A percentile compares a stretch with the other conserved stretches of the same genome.
Evolutionary conservation across 2,888 invertebrate genomes (phyloP).

Genomic region (Rhabditoides inermis): DNA sequence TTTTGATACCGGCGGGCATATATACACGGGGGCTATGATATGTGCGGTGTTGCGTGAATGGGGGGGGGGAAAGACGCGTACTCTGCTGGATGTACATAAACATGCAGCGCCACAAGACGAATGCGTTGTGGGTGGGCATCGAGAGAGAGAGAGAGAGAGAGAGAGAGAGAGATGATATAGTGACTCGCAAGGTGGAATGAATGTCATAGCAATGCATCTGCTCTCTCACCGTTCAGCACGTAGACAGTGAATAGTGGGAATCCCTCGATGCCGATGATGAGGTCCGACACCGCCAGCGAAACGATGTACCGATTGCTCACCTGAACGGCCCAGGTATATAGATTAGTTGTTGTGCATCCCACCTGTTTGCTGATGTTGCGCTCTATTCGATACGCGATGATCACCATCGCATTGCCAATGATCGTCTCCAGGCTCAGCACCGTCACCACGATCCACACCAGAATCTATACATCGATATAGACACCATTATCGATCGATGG

Average conservation of each 20-base stretch:
- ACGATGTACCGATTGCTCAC: slow-evolving; percentile 51
- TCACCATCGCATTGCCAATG: slow-evolving; percentile 51
- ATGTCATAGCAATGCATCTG: neutral
- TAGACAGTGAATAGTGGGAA: slow-evolving; percentile 51
- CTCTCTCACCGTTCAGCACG: slow-evolving; percentile 42
- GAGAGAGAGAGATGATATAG: neutral
- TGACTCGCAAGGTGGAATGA: too few species aligned
- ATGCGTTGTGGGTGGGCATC: neutral
- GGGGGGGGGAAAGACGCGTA: too few species aligned
- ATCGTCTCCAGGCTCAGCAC: slow-evolving; percentile 47
- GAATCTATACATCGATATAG: slow-evolving; percentile 16
- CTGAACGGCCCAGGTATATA: slow-evolving; percentile 16
- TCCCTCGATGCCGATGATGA: slow-evolving; percentile 51
- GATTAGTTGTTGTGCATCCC: neutral
- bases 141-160: neutral
- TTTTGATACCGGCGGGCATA: too few species aligned
- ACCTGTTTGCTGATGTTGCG: slow-evolving; percentile 50
- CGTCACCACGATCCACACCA: slow-evolving; percentile 42
- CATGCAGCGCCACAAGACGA: neutral
- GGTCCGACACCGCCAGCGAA: slow-evolving; percentile 49
- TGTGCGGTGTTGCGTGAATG: too few species aligned
- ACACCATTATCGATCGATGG: neutral
- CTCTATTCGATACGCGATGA: slow-evolving; percentile 47
- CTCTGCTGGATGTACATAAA: too few species aligned
- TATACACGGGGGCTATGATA: too few species aligned